These are phyloP conservation scores for Mystacides longicornis DNA, from an alignment of 2,888 invertebrate genomes.

Conservation along the genomic window DNA sequence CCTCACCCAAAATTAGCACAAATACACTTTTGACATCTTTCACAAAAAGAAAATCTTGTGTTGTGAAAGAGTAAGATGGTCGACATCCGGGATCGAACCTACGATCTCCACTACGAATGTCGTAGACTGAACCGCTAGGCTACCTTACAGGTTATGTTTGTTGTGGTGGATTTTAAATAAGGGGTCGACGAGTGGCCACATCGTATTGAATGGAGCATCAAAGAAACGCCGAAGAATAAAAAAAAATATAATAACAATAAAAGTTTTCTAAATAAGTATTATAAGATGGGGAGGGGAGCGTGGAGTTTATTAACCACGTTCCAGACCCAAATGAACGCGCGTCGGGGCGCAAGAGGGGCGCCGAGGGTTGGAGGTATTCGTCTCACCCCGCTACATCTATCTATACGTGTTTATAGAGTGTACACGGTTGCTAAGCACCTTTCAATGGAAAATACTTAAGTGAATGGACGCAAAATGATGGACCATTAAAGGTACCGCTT, in stretches of 20 bases:
- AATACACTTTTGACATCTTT: too few relatives aligned
- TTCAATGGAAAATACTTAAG: constrained; percentile 23
- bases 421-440: constrained; percentile 22
- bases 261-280: background rate
- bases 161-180: too few relatives aligned
- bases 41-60: too few relatives aligned
- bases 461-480: constrained; percentile 25
- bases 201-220: too few relatives aligned
- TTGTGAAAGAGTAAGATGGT: too few relatives aligned
- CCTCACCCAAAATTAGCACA: too few relatives aligned
- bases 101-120: too few relatives aligned
- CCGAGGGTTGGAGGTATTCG: background rate
- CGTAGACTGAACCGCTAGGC: too few relatives aligned
- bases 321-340: constrained; percentile 23
- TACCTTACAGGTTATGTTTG: too few relatives aligned
- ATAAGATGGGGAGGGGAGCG: background rate
- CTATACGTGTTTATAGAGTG: background rate
- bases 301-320: constrained; percentile 19
- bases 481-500: constrained; percentile 15
- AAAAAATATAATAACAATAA: background rate
- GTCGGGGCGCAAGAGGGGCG: constrained; percentile 7
- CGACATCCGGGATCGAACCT: too few relatives aligned
- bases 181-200: too few relatives aligned
- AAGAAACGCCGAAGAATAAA: too few relatives aligned
- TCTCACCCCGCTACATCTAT: constrained; percentile 5